phyloP scores from a whole-genome alignment of 2,113 vertebrate genomes.

The Entelurus aequoreus region DNA sequence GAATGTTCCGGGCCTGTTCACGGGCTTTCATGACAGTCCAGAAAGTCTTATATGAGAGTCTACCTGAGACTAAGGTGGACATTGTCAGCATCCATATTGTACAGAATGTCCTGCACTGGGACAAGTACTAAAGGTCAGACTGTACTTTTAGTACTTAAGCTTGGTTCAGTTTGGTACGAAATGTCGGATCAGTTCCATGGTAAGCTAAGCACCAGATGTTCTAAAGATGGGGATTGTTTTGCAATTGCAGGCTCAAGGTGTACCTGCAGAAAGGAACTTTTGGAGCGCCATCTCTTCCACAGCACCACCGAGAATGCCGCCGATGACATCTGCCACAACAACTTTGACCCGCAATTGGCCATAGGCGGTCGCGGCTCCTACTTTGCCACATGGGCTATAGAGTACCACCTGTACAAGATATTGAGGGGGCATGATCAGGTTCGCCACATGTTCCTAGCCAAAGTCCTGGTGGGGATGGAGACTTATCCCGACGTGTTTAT shows the following conservation, averaged over 20 bases:
- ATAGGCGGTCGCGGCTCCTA: conserved; percentile 51
- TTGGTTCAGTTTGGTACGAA: no score
- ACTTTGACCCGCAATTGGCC: conserved; percentile 60
- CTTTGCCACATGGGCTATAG: conserved; percentile 40
- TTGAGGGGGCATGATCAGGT: rapidly evolving
- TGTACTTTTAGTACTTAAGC: background rate
- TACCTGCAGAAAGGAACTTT: conserved; percentile 32
- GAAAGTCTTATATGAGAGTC: conserved; percentile 33
- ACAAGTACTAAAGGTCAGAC: conserved; percentile 59
- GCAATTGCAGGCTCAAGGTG: conserved; percentile 38
- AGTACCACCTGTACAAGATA: conserved; percentile 16
- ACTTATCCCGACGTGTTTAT: conserved; percentile 39
- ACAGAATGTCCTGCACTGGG: conserved; percentile 64
- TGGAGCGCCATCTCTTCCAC: conserved; percentile 62
- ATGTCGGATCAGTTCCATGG: no score
- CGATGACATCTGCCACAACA: conserved; percentile 50
- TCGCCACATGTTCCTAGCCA: background rate
- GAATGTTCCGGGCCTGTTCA: conserved; percentile 24
- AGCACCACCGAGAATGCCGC: conserved; percentile 33
- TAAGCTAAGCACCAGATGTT: no score
- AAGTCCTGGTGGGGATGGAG: no score
- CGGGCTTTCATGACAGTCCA: conserved; percentile 21
- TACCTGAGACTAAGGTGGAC: conserved; percentile 42
- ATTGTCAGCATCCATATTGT: conserved; percentile 52
- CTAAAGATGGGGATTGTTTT: background rate